Evolutionary conservation across 2,888 invertebrate genomes (phyloP), one percentile per base, ranked within the genome.

Genomic region (Brassicogethes aeneus): DNA sequence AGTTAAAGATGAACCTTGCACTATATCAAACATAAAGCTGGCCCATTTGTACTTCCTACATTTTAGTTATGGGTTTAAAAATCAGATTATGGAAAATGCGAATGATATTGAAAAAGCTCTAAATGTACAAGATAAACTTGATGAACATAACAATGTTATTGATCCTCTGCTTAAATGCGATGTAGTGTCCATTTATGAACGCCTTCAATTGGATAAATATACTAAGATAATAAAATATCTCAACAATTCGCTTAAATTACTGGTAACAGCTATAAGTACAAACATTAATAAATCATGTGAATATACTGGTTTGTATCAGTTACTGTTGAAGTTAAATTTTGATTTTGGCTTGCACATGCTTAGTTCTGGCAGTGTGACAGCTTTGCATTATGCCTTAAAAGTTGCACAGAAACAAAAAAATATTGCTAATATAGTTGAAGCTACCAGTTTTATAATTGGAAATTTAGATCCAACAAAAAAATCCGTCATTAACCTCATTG

Each of bases 141-240:
- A 41, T 12, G 23, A 36, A 17, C 44, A 41, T 8, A 40, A 38
- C 16, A 47, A 49, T 30, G 13, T 42, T 8, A 44, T 40, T 13
- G 55, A 61, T 47, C 53, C 53, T 10, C 57, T 56, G 23, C 59
- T 60, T 36, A 51, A 56, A 46, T 61, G 58, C 39, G 61, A 62
- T 46, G 45, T 61, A 34, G 52, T 59, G 7, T 53, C 59, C 3
- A 51, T 53, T 3, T 61, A 56, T 37, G 50, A 55, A 17, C 50
- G 51, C 43, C 53, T 61, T 17, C 52, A 47, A 29, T 37, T 63
- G 2, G 51, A 56, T 13, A 45, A 46, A 34, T 47, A 50, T 16
- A 34, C 5, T 10, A 23, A 23, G 23, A 23, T 23, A 10, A 23
- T 23, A 23, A 23, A 23, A 23, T 10, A 23, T 23, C 23, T 23